These are phyloP conservation scores for Holotrichia oblita DNA, from an alignment of 1,140 invertebrate genomes.

Conservation along the genomic window DNA sequence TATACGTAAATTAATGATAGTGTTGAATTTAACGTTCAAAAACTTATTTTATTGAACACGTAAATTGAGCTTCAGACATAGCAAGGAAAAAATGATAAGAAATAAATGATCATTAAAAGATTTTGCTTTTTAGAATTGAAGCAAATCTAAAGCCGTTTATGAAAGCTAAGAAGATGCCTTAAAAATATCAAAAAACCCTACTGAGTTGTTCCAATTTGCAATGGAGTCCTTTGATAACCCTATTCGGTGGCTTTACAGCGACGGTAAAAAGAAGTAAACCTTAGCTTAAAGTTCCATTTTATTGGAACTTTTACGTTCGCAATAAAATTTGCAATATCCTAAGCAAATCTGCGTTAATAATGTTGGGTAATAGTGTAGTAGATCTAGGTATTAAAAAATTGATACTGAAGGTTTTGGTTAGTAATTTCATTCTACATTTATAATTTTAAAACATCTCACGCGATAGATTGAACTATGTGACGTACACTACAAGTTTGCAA, in stretches of 20 bases:
- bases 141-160: no score
- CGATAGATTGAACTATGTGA: background rate
- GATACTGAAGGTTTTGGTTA: no score
- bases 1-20: no score
- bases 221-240: background rate
- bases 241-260: conserved; percentile 1
- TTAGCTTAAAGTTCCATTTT: conserved; percentile 8
- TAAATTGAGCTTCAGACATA: no score
- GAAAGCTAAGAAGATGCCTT: background rate
- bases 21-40: no score
- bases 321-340: conserved; percentile 24
- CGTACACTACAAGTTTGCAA: background rate
- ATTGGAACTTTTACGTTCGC: conserved; percentile 12
- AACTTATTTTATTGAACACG: no score
- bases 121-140: no score
- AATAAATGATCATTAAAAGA: no score
- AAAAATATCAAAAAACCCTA: background rate
- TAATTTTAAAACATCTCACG: background rate
- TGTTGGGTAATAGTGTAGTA: background rate
- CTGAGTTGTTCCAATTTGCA: conserved; percentile 16
- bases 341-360: background rate
- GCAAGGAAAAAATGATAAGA: no score
- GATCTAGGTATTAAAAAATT: no score
- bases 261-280: background rate
- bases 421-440: no score